A percentile compares a stretch with the other conserved stretches of the same genome.
phyloP scores from a whole-genome alignment of 2,888 invertebrate species.

The Mantis religiosa region DNA sequence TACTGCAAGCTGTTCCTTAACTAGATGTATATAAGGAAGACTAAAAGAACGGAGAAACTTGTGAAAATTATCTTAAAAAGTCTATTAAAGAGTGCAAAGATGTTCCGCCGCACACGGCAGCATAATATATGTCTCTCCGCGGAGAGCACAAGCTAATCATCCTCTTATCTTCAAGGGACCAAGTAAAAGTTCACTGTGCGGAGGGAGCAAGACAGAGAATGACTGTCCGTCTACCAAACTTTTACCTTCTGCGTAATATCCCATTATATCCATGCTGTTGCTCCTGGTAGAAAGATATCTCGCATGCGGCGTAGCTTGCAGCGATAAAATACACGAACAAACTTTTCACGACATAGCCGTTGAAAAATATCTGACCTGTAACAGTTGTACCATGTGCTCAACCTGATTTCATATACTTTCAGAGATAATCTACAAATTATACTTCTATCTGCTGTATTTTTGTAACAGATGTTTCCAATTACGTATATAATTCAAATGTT shows the following conservation, averaged over 20 bases:
- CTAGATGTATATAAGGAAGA: neutral
- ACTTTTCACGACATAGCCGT: no score
- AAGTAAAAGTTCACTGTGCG: neutral
- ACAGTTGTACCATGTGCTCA: no score
- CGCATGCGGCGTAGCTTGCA: neutral
- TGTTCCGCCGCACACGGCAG: neutral
- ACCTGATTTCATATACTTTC: no score
- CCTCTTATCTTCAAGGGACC: neutral
- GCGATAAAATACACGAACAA: neutral
- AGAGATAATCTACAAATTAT: no score
- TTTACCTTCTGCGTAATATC: neutral
- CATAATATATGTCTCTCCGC: neutral
- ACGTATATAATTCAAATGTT: no score
- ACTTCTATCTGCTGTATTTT: no score
- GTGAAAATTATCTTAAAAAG: conserved; percentile 1
- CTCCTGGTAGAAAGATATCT: neutral
- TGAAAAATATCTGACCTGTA: no score
- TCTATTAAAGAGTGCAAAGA: neutral
- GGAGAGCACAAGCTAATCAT: neutral
- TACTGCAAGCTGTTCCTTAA: neutral
- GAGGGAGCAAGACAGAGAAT: neutral
- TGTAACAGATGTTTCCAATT: no score
- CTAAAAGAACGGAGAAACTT: neutral
- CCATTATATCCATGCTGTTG: neutral
- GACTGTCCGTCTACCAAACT: neutral